Evolutionary conservation across 2,797 vertebrate species (phyloP).

Genomic region (Sebastes elongatus): DNA sequence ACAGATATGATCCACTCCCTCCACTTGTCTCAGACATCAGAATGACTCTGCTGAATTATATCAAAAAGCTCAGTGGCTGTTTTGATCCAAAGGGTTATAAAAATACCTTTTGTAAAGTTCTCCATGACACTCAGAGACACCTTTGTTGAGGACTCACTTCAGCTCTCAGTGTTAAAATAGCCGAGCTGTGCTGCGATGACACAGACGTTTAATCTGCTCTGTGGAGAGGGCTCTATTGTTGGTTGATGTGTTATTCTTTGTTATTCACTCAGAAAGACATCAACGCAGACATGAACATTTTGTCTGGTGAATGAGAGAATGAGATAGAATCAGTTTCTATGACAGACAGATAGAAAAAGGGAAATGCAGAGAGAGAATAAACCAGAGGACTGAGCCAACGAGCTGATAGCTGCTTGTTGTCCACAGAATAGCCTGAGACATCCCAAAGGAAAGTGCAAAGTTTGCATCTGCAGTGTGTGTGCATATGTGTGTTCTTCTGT

Average conservation of each 20-base stretch:
- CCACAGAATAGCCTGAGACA: conserved; percentile 11
- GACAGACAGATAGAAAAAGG: conserved; percentile 11
- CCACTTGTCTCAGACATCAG: conserved; percentile 10
- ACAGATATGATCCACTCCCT: background rate
- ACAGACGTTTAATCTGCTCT: conserved; percentile 32
- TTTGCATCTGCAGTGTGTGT: conserved; percentile 17
- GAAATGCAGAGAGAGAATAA: conserved; percentile 1
- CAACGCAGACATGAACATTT: conserved; percentile 29
- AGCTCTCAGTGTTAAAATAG: conserved; percentile 36
- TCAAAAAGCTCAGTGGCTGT: conserved; percentile 17
- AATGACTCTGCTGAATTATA: background rate
- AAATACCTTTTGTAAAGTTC: conserved; percentile 48
- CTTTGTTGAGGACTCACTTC: conserved; percentile 23
- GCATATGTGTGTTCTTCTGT: background rate
- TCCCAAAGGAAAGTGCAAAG: conserved; percentile 21
- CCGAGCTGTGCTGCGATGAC: background rate
- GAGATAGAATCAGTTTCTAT: conserved; percentile 23
- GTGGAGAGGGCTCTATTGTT: conserved; percentile 22
- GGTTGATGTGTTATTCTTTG: conserved; percentile 28
- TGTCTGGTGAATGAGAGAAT: conserved; percentile 24
- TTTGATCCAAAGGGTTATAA: conserved; percentile 32
- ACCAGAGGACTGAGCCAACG: conserved; percentile 15
- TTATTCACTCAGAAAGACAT: conserved; percentile 27
- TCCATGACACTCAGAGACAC: background rate
- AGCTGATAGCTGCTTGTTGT: conserved; percentile 31